Base-by-base conservation (phyloP, 2,888 invertebrate species). In the Phania funesta region DNA sequence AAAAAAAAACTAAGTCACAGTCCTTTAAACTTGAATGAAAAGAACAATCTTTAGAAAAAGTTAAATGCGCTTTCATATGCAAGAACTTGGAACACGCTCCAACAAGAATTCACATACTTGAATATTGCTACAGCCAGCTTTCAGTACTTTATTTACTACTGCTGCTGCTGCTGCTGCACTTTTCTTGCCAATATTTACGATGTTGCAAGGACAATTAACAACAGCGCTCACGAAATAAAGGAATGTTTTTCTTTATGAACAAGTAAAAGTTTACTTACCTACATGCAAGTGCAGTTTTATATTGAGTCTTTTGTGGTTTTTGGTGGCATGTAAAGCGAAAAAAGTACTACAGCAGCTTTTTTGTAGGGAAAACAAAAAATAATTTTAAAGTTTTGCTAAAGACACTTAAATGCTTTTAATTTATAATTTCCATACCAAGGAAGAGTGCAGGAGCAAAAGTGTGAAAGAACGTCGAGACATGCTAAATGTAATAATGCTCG, bases 391-490 rank as follows among this genome's bases (percentile, higher is more conserved):
- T 86, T 86, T 85, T 84, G 81, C 84, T 85, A 87, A 83, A 87
- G 86, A 87, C 84, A 84, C 86, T 76, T 60, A 86, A 86, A 85
- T 76, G 85, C 85, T 87, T 87, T 88, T 86, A 88, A 89, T 88
- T 87, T 86, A 85, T 85, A 85, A 86, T 85, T 83, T 84, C 56
- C 16, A 58, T 9, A 32, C 7, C 26, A 20, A 1, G 4, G 11
- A 41, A 41, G 54, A 24, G 7, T 16, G 13, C 1, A 44, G 68
- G 1, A 3, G 11, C 0, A 32, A 24, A 18, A 44, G 41, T n/a
- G n/a, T n/a, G n/a, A n/a, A n/a, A n/a, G n/a, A n/a, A n/a, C n/a
- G n/a, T n/a, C n/a, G n/a, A n/a, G n/a, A n/a, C n/a, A n/a, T n/a
- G n/a, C n/a, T n/a, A n/a, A n/a, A n/a, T n/a, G n/a, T n/a, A n/a